These are phyloP conservation scores for Aurelia aurita complex sp. Pacific DNA, from an alignment of 30 jellyfish, hydroid and myxozoan genomes.

Conservation along the genomic window DNA sequence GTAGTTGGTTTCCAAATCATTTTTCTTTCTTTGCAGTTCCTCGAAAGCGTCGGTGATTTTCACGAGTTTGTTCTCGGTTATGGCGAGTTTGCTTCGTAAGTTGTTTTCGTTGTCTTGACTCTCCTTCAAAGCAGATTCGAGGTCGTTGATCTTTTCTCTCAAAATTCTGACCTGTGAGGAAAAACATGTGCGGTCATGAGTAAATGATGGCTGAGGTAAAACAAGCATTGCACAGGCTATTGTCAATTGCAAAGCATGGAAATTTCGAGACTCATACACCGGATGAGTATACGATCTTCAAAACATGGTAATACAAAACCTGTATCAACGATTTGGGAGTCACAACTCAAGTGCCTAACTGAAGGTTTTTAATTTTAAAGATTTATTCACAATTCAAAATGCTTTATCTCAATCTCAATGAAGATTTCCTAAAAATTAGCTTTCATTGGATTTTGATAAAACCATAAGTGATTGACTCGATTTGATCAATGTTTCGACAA, in stretches of 20 bases:
- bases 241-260: neutral
- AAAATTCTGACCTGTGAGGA: conserved; percentile 27
- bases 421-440: no score
- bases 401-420: no score
- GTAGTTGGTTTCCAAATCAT: conserved; percentile 71
- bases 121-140: conserved; percentile 86
- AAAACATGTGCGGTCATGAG: neutral
- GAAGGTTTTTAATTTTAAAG: no score
- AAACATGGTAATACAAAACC: no score
- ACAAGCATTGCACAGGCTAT: neutral
- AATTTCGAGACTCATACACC: no score
- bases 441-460: no score
- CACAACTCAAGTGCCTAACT: no score
- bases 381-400: no score
- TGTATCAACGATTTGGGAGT: no score
- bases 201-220: neutral
- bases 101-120: conserved; percentile 83
- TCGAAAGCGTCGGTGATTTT: conserved; percentile 89
- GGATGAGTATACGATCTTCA: no score
- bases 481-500: no score
- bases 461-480: no score
- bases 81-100: conserved; percentile 60
- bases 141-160: conserved; percentile 79
- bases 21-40: conserved; percentile 73
- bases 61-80: conserved; percentile 79